phyloP scores from a whole-genome alignment of 64 coral and sea anemone species.

The Stichodactyla helianthus region DNA sequence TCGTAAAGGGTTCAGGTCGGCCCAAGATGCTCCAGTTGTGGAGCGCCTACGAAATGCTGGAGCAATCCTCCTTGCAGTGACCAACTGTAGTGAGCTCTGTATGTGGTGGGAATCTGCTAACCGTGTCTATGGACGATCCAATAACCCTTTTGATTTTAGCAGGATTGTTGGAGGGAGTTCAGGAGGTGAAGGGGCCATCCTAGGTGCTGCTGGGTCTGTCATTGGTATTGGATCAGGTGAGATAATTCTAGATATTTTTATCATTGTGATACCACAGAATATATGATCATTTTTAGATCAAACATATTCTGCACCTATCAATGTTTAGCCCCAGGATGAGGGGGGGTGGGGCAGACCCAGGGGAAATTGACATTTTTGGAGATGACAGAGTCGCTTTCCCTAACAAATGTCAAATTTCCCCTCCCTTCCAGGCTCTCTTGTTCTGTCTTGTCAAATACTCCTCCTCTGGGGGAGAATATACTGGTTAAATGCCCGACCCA shows the following conservation, averaged over 20 bases:
- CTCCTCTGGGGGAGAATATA: no score
- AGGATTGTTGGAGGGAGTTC: constrained; percentile 88
- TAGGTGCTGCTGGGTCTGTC: constrained; percentile 83
- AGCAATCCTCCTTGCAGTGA: constrained; percentile 75
- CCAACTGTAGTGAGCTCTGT: constrained; percentile 87
- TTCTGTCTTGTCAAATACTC: no score
- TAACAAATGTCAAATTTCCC: no score
- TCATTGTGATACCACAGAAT: background rate
- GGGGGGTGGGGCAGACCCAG: no score
- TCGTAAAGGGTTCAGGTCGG: constrained; percentile 53
- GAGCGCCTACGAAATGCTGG: constrained; percentile 54
- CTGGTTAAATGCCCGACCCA: no score
- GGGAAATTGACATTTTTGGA: no score
- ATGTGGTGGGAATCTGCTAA: constrained; percentile 99
- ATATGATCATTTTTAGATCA: background rate
- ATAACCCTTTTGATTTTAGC: constrained; percentile 74
- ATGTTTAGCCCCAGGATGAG: no score
- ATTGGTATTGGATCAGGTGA: constrained; percentile 89
- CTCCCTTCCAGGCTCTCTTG: no score
- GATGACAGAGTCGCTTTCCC: no score
- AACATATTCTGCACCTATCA: no score
- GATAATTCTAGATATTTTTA: background rate
- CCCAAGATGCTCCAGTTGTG: constrained; percentile 70
- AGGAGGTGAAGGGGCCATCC: constrained; percentile 79
- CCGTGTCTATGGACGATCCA: constrained; percentile 75